Conservation (phyloP, 2,888 invertebrate genomes). For the Blera fallax region DNA sequence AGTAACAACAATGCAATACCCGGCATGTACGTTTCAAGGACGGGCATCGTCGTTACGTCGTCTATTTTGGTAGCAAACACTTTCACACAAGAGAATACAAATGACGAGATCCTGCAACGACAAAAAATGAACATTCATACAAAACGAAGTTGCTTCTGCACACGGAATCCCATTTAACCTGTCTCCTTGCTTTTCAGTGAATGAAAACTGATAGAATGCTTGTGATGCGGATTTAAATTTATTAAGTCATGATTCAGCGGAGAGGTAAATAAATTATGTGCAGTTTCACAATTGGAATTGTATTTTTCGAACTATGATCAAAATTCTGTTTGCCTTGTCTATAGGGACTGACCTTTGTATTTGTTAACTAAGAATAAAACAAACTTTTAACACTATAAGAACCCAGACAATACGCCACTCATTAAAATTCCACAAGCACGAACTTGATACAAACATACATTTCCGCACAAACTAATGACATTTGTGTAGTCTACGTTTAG, state of each 20-base stretch:
- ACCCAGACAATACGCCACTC: no score
- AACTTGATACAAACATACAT: no score
- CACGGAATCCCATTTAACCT: constrained; percentile 27
- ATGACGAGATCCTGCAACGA: constrained; percentile 4
- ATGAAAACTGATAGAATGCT: neutral
- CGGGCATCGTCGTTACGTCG: constrained; percentile 29
- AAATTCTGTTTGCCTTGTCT: no score
- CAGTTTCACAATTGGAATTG: no score
- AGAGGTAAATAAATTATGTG: no score
- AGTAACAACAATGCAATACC: constrained; percentile 34
- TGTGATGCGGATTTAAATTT: neutral
- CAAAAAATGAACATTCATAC: constrained; percentile 18
- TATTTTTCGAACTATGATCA: no score
- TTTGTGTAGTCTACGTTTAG: no score
- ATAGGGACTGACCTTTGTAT: no score
- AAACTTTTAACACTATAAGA: no score
- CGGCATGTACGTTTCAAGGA: constrained; percentile 55
- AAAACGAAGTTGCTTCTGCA: constrained; percentile 4
- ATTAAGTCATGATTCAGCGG: neutral
- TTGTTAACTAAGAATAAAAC: no score
- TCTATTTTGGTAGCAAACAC: constrained; percentile 35
- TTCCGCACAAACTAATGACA: no score
- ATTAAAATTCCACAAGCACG: no score
- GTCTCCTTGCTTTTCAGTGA: neutral
- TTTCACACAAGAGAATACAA: constrained; percentile 12